Conservation (phyloP, 2,888 invertebrate species). For the Melangyna quadrimaculata region DNA sequence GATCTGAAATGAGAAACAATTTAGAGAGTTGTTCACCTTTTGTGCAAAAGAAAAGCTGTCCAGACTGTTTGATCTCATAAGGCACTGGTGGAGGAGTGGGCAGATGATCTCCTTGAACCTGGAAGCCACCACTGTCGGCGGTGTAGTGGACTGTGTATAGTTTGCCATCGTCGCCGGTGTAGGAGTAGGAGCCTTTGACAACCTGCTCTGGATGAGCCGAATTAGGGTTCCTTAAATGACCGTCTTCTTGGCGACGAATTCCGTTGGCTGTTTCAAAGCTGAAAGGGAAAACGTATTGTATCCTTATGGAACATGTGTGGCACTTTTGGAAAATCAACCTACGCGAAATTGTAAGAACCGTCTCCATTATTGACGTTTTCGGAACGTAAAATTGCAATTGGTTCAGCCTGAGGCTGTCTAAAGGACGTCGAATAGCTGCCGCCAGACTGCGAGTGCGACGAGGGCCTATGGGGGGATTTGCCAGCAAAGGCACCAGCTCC, state of each 20-base stretch:
- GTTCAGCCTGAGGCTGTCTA: slow-evolving; percentile 78
- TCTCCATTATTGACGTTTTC: slow-evolving; percentile 85
- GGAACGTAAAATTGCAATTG: slow-evolving; percentile 84
- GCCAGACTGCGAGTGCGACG: background rate
- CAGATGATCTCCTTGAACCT: slow-evolving; percentile 88
- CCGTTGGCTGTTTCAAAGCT: slow-evolving; percentile 86
- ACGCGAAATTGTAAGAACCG: slow-evolving; percentile 86
- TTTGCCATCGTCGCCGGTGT: slow-evolving; percentile 84
- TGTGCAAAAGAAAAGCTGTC: slow-evolving; percentile 1
- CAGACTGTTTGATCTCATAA: slow-evolving; percentile 75
- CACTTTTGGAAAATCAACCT: slow-evolving; percentile 72
- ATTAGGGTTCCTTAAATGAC: slow-evolving; percentile 83
- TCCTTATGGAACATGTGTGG: background rate
- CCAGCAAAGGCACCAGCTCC: slow-evolving; percentile 73
- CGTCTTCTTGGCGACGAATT: slow-evolving; percentile 83
- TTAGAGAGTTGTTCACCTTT: slow-evolving; percentile 60
- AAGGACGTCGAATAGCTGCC: slow-evolving; percentile 64
- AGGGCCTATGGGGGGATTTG: slow-evolving; percentile 42
- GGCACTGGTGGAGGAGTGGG: slow-evolving; percentile 90
- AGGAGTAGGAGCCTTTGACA: slow-evolving; percentile 85
- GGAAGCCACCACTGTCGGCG: slow-evolving; percentile 89
- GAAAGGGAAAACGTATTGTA: background rate
- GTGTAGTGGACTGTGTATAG: slow-evolving; percentile 86
- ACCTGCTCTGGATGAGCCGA: slow-evolving; percentile 84
- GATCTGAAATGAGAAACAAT: slow-evolving; percentile 54